Evolutionary conservation across 2,113 vertebrate species (phyloP), one percentile per base, ranked within the genome.

Genomic region (Laticauda laticaudata): DNA sequence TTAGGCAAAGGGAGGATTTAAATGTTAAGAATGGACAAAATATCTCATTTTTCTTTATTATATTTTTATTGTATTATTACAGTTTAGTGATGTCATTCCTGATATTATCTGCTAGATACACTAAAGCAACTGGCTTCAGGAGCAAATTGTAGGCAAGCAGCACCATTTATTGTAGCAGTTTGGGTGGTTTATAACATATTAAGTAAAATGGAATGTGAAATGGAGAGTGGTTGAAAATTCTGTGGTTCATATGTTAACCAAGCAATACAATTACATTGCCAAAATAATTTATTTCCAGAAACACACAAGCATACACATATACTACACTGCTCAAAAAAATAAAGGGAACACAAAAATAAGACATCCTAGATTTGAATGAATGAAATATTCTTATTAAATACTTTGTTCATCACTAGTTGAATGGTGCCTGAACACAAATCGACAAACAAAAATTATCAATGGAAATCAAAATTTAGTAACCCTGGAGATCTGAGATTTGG

Each of bases 181-280:
- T 81, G 34, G 69, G 59, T 61, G 45, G 39, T 3, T 48, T 1
- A 12, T n/a, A 89, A 93, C 14, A 94, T 45, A 92, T 93, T 54
- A 89, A 88, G 94, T 91, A 26, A 93, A 34, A 56, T 87, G 39
- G 43, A 75, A 54, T 87, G 86, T 64, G 34, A 87, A 61, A 86
- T 88, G 26, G 39, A 29, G 55, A 45, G 61, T 15, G 64, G 12
- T 3, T 93, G 43, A 61, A 90, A 86, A 93, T 10, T 24, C 29
- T n/a, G 39, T 90, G 11, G 48, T 75, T 24, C 53, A 26, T 34
- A 57, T 86, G 26, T 20, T 48, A 88, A 54, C 34, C 51, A 75
- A 21, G 9, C 56, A 61, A 43, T 23, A 45, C 23, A 89, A 89
- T 92, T 89, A 92, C 64, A 75, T 21, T 29, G 34, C 24, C 34